phyloP scores from a whole-genome alignment of 2,888 invertebrate species.

The Polietes domitor region DNA sequence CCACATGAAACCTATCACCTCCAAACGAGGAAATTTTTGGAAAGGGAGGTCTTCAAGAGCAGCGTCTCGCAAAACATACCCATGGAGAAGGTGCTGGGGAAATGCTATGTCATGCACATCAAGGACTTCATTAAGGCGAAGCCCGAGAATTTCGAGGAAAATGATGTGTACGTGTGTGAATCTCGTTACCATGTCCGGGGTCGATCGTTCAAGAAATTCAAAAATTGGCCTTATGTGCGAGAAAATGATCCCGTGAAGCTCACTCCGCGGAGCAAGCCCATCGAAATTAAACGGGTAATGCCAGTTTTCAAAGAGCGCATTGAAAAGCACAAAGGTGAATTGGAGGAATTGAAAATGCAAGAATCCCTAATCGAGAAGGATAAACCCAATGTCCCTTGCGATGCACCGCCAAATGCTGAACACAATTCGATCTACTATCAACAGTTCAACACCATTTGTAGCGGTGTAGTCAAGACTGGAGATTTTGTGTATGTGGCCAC shows the following conservation, averaged over 20 bases:
- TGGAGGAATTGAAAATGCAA: constrained; percentile 91
- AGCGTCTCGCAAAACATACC: constrained; percentile 93
- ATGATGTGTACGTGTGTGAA: constrained; percentile 98
- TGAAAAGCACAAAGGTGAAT: constrained; percentile 94
- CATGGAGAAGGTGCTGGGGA: constrained; percentile 91
- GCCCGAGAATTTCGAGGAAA: constrained; percentile 93
- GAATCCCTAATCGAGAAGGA: constrained; percentile 92
- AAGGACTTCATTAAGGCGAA: constrained; percentile 95
- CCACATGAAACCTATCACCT: constrained; percentile 98
- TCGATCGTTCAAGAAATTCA: constrained; percentile 96
- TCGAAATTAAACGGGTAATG: constrained; percentile 93
- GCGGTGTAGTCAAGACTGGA: constrained; percentile 92
- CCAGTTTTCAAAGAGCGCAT: constrained; percentile 96
- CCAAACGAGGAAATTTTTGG: constrained; percentile 95
- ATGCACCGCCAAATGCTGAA: constrained; percentile 84
- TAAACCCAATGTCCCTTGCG: constrained; percentile 91
- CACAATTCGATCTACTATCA: constrained; percentile 94
- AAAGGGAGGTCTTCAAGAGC: constrained; percentile 97
- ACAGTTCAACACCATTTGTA: constrained; percentile 93
- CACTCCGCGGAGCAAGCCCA: constrained; percentile 86
- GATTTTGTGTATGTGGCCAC: constrained; percentile 98
- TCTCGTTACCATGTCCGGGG: constrained; percentile 94
- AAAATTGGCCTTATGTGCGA: constrained; percentile 85
- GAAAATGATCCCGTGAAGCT: constrained; percentile 85
- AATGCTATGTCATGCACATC: constrained; percentile 96